A percentile compares a stretch with the other conserved stretches of the same genome.
These are phyloP conservation scores for Ips typographus DNA, from an alignment of 1,140 invertebrate species.

Conservation along the genomic window DNA sequence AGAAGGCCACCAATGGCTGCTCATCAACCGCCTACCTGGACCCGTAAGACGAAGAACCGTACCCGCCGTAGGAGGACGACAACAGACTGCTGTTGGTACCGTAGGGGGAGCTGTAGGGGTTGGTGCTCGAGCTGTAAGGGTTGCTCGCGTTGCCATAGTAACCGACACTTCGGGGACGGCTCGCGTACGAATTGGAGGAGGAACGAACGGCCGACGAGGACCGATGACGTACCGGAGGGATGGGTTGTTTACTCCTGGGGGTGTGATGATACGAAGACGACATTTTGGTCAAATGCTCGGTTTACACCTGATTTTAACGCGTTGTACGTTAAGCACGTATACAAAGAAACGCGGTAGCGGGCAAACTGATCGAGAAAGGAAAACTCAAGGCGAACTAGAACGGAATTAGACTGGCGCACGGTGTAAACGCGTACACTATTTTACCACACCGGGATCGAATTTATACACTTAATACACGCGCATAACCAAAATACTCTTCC, in stretches of 20 bases:
- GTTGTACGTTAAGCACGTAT: too few species aligned
- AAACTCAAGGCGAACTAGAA: too few species aligned
- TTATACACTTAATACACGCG: too few species aligned
- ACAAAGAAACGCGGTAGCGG: too few species aligned
- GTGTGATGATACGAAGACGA: conserved; percentile 31
- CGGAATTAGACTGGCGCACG: too few species aligned
- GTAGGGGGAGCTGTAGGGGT: conserved; percentile 46
- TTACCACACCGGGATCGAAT: too few species aligned
- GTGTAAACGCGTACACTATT: too few species aligned
- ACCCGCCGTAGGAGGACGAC: conserved; percentile 41
- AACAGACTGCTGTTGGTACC: conserved; percentile 44
- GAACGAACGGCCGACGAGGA: conserved; percentile 42
- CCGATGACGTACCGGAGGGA: conserved; percentile 37
- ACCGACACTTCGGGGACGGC: conserved; percentile 55
- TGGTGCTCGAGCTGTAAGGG: conserved; percentile 36
- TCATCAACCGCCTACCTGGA: conserved; percentile 7
- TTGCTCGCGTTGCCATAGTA: conserved; percentile 29
- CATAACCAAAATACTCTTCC: too few species aligned
- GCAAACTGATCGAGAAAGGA: too few species aligned
- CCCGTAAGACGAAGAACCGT: conserved; percentile 11
- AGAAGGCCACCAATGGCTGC: neutral
- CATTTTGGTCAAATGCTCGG: neutral
- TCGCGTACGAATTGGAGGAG: conserved; percentile 44
- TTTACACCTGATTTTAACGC: too few species aligned
- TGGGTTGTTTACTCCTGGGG: conserved; percentile 42